phyloP scores from a whole-genome alignment of 2,797 vertebrate genomes.

The Peromyscus nudipes region DNA sequence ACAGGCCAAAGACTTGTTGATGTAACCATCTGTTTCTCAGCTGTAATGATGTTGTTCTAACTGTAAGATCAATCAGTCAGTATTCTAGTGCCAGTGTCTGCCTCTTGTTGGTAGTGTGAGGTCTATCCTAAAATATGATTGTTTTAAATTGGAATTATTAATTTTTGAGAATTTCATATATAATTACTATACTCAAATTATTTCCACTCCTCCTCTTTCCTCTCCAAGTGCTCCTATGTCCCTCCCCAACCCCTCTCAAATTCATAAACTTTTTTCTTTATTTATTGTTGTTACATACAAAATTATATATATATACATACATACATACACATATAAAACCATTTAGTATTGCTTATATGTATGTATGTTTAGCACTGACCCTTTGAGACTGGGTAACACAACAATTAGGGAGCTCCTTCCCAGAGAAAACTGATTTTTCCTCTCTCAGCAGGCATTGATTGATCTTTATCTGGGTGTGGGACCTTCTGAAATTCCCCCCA shows the following conservation, averaged over 20 bases:
- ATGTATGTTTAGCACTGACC: neutral
- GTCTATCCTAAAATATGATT: neutral
- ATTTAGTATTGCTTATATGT: neutral
- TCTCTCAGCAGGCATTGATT: neutral
- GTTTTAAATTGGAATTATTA: neutral
- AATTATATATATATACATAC: neutral
- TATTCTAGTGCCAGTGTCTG: conserved; percentile 8
- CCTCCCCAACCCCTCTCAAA: neutral
- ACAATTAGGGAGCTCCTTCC: neutral
- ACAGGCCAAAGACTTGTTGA: conserved; percentile 21
- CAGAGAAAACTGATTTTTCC: neutral
- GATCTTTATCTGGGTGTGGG: neutral
- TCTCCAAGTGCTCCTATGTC: neutral
- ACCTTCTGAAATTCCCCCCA: too few relatives aligned
- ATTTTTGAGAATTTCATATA: neutral
- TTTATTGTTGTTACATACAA: neutral
- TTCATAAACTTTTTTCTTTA: neutral
- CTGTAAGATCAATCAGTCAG: neutral
- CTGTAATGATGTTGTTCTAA: conserved; percentile 30
- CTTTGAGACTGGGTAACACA: neutral
- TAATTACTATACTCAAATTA: neutral
- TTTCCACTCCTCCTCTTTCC: neutral
- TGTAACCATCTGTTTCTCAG: conserved; percentile 31
- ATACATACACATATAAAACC: neutral
- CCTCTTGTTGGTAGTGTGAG: neutral